A percentile compares a stretch with the other conserved stretches of the same genome.
Conservation (phyloP, 2,113 vertebrate species). For the Phylloscopus trochilus region DNA sequence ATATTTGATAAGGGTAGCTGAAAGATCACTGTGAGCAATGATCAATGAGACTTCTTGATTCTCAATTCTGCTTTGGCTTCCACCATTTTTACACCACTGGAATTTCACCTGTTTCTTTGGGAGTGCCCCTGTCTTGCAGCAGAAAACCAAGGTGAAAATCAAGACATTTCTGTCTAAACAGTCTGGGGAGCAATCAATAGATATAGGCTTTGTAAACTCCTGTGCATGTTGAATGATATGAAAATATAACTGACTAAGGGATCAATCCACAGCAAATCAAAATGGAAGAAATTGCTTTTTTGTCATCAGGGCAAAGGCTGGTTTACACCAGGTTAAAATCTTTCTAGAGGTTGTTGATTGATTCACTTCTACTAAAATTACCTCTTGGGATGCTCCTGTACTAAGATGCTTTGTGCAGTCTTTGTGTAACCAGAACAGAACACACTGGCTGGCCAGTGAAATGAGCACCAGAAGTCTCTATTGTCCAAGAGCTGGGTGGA, state of each 20-base stretch:
- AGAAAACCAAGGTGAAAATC: neutral
- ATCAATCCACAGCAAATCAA: neutral
- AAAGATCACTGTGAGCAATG: conserved; percentile 28
- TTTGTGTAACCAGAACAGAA: neutral
- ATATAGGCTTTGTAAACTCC: neutral
- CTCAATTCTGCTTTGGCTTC: neutral
- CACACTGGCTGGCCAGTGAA: neutral
- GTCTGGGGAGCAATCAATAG: neutral
- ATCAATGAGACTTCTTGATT: conserved; percentile 39
- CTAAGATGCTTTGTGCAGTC: neutral
- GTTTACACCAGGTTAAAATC: neutral
- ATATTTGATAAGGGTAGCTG: conserved; percentile 56
- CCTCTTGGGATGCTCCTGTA: neutral
- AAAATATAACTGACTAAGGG: neutral
- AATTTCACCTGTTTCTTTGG: conserved; percentile 6
- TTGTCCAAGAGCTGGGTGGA: neutral
- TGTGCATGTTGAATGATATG: neutral
- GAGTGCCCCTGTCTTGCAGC: neutral
- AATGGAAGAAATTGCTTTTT: neutral
- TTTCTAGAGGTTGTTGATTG: neutral
- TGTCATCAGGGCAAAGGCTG: neutral
- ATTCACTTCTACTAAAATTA: neutral
- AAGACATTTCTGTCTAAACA: neutral
- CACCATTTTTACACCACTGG: neutral
- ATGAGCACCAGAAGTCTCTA: neutral